Evolutionary conservation across 2,888 invertebrate species (phyloP).

Genomic region (Tenthredo notha): DNA sequence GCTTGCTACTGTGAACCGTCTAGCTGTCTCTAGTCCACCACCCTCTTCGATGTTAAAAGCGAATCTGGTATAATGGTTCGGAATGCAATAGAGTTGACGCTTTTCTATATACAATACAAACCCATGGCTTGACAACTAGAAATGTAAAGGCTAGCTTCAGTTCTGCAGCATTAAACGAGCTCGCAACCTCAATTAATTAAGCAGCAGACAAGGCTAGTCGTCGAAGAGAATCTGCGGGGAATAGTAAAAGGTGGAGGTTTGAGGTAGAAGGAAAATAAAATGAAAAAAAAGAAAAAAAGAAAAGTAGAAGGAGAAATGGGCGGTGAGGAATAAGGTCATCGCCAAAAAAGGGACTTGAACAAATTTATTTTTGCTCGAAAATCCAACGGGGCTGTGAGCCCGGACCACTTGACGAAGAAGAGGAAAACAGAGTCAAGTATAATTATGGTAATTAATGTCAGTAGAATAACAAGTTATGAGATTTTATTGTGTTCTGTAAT

Average conservation of each 20-base stretch:
- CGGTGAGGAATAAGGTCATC: constrained; percentile 3
- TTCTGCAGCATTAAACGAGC: constrained; percentile 1
- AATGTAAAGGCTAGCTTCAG: background rate
- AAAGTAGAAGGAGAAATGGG: background rate
- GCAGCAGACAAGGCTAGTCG: background rate
- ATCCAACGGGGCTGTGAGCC: background rate
- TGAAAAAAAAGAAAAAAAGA: background rate
- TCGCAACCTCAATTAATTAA: constrained; percentile 41
- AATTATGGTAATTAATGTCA: constrained; percentile 8
- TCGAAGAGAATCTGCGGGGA: background rate
- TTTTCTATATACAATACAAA: background rate
- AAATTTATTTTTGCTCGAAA: constrained; percentile 15
- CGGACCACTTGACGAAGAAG: background rate
- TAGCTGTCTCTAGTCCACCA: background rate
- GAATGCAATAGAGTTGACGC: background rate
- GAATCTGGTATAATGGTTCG: background rate
- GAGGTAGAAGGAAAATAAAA: background rate
- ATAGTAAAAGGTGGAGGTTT: background rate
- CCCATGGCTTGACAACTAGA: background rate
- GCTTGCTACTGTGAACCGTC: background rate
- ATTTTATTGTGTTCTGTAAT: background rate
- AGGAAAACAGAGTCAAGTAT: background rate
- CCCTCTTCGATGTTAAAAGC: background rate
- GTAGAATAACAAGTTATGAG: background rate
- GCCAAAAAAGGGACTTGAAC: background rate